Conservation (phyloP, 2,797 vertebrate genomes). For the Erithacus rubecula region DNA sequence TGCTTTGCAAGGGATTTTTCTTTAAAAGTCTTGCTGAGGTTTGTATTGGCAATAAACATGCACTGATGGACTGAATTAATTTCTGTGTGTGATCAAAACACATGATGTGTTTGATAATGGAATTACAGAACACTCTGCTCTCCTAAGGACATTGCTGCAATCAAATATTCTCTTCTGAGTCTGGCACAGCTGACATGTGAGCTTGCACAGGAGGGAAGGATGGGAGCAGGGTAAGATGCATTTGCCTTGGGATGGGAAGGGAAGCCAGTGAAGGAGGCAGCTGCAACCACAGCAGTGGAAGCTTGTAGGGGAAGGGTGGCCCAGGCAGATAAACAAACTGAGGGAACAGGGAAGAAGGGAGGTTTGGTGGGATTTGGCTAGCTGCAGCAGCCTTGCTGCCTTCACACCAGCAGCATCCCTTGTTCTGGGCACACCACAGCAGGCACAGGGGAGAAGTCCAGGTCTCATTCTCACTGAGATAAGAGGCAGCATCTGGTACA, state of each 20-base stretch:
- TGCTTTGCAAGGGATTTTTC: background rate
- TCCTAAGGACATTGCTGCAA: background rate
- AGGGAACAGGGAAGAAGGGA: background rate
- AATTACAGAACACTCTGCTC: conserved; percentile 20
- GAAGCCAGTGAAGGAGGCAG: background rate
- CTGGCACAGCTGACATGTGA: background rate
- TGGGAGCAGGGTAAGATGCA: background rate
- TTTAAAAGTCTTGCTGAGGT: background rate
- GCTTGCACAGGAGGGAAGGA: background rate
- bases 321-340: background rate
- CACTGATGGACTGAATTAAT: conserved; percentile 15
- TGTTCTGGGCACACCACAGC: accelerated
- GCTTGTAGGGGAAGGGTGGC: background rate
- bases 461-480: background rate
- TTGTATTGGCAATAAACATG: conserved; percentile 2
- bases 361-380: background rate
- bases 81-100: conserved; percentile 30
- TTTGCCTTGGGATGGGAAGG: background rate
- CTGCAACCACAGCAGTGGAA: accelerated
- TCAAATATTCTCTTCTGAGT: background rate
- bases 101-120: conserved; percentile 21
- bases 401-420: background rate
- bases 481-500: background rate
- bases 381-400: background rate
- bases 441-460: background rate